A percentile compares a stretch with the other conserved stretches of the same genome.
phyloP scores from a whole-genome alignment of 2,888 invertebrate genomes.

The Leucophenga montana region DNA sequence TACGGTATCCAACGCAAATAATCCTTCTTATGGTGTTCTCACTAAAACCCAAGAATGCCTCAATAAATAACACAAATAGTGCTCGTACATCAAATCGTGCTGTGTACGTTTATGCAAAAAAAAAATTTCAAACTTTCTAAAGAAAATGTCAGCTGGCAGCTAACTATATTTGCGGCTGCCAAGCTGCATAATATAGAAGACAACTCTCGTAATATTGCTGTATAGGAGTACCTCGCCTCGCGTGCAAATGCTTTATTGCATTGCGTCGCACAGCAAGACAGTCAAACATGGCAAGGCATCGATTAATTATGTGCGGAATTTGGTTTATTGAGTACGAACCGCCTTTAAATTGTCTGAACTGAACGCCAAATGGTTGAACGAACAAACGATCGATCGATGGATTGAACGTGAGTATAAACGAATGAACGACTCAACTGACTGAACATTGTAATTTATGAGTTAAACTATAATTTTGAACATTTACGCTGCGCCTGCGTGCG shows the following conservation, averaged over 20 bases:
- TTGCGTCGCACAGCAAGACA: slow-evolving; percentile 35
- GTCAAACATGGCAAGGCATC: slow-evolving; percentile 50
- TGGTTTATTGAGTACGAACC: slow-evolving; percentile 68
- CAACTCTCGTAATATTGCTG: too few relatives aligned
- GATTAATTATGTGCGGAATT: slow-evolving; percentile 71
- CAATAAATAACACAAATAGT: too few relatives aligned
- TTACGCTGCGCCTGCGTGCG: slow-evolving; percentile 68
- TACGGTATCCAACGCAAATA: too few relatives aligned
- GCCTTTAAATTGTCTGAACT: slow-evolving; percentile 68
- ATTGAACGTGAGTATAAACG: slow-evolving; percentile 21
- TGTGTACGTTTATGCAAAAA: too few relatives aligned
- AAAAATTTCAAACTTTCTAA: too few relatives aligned
- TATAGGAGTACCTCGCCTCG: neutral
- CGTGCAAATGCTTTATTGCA: slow-evolving; percentile 3
- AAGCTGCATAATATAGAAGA: too few relatives aligned
- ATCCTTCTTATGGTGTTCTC: too few relatives aligned
- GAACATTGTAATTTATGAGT: slow-evolving; percentile 66
- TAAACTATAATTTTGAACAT: slow-evolving; percentile 68
- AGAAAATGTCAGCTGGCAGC: too few relatives aligned
- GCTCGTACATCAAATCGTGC: too few relatives aligned
- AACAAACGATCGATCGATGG: neutral
- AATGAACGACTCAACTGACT: slow-evolving; percentile 50
- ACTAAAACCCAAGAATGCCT: too few relatives aligned
- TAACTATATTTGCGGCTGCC: too few relatives aligned
- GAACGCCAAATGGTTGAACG: slow-evolving; percentile 40